A percentile compares a stretch with the other conserved stretches of the same genome.
These are phyloP conservation scores for Serripes groenlandicus DNA, from an alignment of 2,888 invertebrate genomes.

Conservation along the genomic window DNA sequence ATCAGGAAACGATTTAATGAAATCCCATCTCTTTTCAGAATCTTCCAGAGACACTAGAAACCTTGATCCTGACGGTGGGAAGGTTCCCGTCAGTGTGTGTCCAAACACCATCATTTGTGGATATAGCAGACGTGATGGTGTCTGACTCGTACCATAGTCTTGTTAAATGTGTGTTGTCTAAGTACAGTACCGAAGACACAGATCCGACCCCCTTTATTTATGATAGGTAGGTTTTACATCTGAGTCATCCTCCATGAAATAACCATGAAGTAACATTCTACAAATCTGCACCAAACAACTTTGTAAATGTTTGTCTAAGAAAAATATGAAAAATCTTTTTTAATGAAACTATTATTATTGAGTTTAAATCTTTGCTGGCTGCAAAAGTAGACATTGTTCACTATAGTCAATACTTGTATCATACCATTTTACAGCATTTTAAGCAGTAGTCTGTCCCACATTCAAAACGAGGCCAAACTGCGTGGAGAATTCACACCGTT, in stretches of 20 bases:
- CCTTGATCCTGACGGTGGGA: conserved; percentile 51
- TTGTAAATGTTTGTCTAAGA: too few relatives aligned
- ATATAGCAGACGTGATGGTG: conserved; percentile 66
- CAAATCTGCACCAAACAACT: too few relatives aligned
- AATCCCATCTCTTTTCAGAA: conserved; percentile 12
- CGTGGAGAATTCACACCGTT: conserved; percentile 75
- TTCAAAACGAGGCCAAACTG: conserved; percentile 90
- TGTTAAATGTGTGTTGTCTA: conserved; percentile 37
- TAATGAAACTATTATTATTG: too few relatives aligned
- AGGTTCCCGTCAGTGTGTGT: conserved; percentile 73
- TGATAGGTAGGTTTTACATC: conserved; percentile 63
- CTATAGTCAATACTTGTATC: too few relatives aligned
- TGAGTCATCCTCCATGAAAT: too few relatives aligned
- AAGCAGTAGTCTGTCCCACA: conserved; percentile 90
- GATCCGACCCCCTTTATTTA: conserved; percentile 37
- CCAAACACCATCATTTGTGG: conserved; percentile 62
- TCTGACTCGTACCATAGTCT: conserved; percentile 54
- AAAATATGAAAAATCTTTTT: too few relatives aligned
- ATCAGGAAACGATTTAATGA: not conserved
- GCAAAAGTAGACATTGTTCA: too few relatives aligned
- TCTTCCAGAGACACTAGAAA: conserved; percentile 20
- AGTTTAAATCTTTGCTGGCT: too few relatives aligned
- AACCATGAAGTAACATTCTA: too few relatives aligned
- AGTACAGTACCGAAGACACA: conserved; percentile 11
- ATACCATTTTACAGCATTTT: conserved; percentile 74